A percentile compares a stretch with the other conserved stretches of the same genome.
These are phyloP conservation scores for Leptinotarsa rubiginosa DNA, from an alignment of 2,888 invertebrate genomes.

Conservation along the genomic window DNA sequence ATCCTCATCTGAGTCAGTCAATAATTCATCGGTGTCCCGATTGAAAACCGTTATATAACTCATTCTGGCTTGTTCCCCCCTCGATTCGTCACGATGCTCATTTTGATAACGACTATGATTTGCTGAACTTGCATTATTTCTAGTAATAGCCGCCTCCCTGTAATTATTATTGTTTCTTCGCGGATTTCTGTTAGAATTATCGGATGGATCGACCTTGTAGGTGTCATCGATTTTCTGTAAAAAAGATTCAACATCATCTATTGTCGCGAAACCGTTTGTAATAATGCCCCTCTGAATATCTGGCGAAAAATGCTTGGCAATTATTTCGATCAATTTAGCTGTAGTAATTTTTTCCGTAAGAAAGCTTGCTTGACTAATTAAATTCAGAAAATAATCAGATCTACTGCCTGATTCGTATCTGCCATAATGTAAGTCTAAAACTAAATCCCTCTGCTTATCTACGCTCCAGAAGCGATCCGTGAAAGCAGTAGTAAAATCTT, in stretches of 20 bases:
- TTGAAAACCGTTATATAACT: constrained; percentile 32
- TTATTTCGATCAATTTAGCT: constrained; percentile 22
- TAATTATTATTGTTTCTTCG: background rate
- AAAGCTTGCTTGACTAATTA: constrained; percentile 31
- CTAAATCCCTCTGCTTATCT: constrained; percentile 32
- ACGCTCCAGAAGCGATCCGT: constrained; percentile 27
- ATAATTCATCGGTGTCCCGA: constrained; percentile 21
- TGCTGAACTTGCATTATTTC: background rate
- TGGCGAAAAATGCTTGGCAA: constrained; percentile 34
- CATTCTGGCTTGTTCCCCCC: background rate
- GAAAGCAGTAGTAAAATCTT: constrained; percentile 25
- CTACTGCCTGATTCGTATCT: constrained; percentile 24
- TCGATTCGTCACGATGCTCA: background rate
- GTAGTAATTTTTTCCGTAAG: constrained; percentile 27
- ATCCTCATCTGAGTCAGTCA: constrained; percentile 3
- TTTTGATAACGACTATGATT: constrained; percentile 2
- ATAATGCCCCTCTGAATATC: constrained; percentile 38
- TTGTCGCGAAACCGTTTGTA: constrained; percentile 31
- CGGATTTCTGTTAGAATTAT: background rate
- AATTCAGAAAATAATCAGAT: constrained; percentile 36
- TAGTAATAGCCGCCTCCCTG: constrained; percentile 10
- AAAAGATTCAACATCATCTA: constrained; percentile 38
- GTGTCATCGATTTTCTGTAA: constrained; percentile 36
- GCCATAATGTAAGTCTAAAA: constrained; percentile 25
- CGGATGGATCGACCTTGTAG: background rate